phyloP scores from a whole-genome alignment of 2,888 invertebrate genomes.

The Hypercompe scribonia region DNA sequence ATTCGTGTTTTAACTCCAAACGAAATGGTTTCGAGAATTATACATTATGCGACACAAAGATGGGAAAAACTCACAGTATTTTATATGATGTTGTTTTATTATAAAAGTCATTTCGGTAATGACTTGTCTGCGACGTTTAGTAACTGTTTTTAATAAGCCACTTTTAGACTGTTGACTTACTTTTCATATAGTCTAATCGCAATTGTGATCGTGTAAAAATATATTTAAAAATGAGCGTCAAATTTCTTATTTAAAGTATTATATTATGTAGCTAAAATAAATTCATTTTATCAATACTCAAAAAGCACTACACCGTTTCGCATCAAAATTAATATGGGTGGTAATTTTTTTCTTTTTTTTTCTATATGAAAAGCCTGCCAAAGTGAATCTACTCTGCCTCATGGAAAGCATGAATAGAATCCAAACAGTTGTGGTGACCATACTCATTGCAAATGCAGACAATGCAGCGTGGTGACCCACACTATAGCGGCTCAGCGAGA shows the following conservation, averaged over 20 bases:
- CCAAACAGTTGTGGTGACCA: no score
- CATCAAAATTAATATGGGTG: no score
- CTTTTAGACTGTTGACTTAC: constrained; percentile 28
- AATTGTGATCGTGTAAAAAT: neutral
- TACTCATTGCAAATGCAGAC: no score
- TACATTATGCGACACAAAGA: constrained; percentile 48
- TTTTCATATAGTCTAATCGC: constrained; percentile 7
- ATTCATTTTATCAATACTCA: no score
- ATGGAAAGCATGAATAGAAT: no score
- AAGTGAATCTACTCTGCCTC: no score
- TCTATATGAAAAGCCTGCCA: no score
- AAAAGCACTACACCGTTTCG: no score
- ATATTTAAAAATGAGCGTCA: neutral
- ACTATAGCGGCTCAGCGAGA: no score
- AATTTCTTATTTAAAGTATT: neutral
- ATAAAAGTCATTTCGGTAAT: constrained; percentile 43
- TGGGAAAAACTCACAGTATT: constrained; percentile 47
- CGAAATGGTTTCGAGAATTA: constrained; percentile 61
- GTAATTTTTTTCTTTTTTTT: no score
- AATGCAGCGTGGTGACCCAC: no score
- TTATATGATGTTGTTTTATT: constrained; percentile 32
- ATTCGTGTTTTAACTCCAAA: constrained; percentile 67
- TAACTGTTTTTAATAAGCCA: constrained; percentile 49
- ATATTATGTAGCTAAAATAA: neutral
- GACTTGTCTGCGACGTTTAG: constrained; percentile 34